These are phyloP conservation scores for Molorchus minor DNA, from an alignment of 2,888 invertebrate genomes.

Conservation along the genomic window DNA sequence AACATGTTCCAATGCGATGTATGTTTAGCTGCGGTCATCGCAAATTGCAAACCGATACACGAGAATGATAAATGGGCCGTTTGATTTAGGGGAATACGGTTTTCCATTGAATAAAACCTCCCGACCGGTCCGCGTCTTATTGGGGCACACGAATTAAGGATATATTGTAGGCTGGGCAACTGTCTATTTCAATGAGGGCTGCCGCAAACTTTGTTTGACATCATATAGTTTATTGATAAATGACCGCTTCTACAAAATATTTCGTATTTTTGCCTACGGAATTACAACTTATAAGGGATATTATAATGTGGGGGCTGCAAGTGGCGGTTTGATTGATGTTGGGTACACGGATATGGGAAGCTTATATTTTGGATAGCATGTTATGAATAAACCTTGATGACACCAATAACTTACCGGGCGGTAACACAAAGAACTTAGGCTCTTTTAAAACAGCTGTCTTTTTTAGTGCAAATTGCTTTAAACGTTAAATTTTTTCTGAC, in stretches of 20 bases:
- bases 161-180: constrained; percentile 22
- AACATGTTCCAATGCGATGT: constrained; percentile 47
- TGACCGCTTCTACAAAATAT: constrained; percentile 1
- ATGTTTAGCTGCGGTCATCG: constrained; percentile 51
- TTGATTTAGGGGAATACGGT: constrained; percentile 25
- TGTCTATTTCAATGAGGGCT: constrained; percentile 9
- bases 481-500: too few species aligned
- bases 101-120: constrained; percentile 26
- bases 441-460: too few species aligned
- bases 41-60: constrained; percentile 53
- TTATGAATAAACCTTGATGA: too few species aligned
- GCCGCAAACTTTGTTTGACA: constrained; percentile 19
- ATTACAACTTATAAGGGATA: neutral
- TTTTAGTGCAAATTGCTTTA: too few species aligned
- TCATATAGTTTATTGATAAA: constrained; percentile 20
- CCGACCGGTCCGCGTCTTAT: constrained; percentile 19
- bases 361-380: too few species aligned
- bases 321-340: neutral
- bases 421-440: too few species aligned
- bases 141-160: constrained; percentile 23
- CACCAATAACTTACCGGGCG: too few species aligned
- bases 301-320: neutral
- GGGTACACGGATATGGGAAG: too few species aligned
- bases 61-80: constrained; percentile 52
- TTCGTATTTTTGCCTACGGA: neutral